These are phyloP conservation scores for Trilocha varians DNA, from an alignment of 2,888 invertebrate species.

Conservation along the genomic window DNA sequence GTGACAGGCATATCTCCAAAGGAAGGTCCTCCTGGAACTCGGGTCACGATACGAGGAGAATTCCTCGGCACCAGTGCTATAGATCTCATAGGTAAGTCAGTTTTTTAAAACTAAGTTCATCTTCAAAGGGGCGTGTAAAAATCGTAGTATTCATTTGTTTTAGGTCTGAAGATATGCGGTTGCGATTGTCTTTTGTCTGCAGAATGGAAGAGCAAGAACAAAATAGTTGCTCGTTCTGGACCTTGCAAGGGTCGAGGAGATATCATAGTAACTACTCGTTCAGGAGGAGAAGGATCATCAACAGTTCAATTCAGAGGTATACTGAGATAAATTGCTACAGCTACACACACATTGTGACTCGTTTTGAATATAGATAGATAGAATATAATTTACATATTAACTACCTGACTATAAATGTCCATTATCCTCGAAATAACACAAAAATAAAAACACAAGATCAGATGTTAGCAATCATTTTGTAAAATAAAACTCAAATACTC, in stretches of 20 bases:
- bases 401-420: too few relatives aligned
- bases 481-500: too few relatives aligned
- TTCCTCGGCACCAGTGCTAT: conserved; percentile 89
- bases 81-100: conserved; percentile 84
- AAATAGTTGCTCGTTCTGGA: conserved; percentile 96
- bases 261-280: conserved; percentile 89
- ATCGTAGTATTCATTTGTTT: background rate
- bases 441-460: too few relatives aligned
- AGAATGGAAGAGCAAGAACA: conserved; percentile 98
- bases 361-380: too few relatives aligned
- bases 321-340: background rate
- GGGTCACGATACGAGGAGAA: conserved; percentile 95
- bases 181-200: conserved; percentile 95
- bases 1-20: conserved; percentile 98
- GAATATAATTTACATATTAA: too few relatives aligned
- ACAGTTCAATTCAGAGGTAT: conserved; percentile 90
- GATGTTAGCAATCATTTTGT: too few relatives aligned
- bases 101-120: background rate
- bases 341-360: background rate
- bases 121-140: conserved; percentile 17
- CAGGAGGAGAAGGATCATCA: conserved; percentile 90
- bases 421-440: too few relatives aligned
- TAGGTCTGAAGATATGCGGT: conserved; percentile 95
- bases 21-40: conserved; percentile 97
- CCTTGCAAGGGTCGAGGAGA: conserved; percentile 93